Percentiles rank a stretch among this genome's conserved stretches.
Conservation (phyloP, 2,888 invertebrate genomes). For the Rhagonycha fulva region DNA sequence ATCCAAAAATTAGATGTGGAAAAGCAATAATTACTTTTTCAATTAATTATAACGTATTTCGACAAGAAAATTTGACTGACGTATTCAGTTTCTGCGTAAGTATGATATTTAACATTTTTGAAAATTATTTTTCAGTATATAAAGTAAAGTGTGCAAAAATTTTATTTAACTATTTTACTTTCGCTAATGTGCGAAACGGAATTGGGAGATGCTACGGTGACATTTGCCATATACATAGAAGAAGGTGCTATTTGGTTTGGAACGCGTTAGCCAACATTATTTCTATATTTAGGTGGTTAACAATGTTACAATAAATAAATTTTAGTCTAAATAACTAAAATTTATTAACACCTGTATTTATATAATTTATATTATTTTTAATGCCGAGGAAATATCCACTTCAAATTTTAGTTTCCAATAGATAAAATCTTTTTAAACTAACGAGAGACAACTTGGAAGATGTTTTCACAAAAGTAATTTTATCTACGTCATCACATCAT, state of each 20-base stretch:
- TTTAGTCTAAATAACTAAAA: not conserved
- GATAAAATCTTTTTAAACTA: not conserved
- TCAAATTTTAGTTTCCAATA: not conserved
- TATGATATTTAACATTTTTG: no score
- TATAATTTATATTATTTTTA: no score
- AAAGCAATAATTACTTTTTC: no score
- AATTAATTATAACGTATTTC: no score
- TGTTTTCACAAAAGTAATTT: not conserved
- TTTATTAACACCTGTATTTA: not conserved
- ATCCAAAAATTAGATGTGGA: no score
- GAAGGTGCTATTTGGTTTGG: slow-evolving; percentile 12
- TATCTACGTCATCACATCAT: not conserved
- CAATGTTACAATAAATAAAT: slow-evolving; percentile 11
- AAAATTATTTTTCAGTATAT: no score
- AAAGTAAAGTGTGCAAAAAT: no score
- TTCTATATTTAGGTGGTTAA: slow-evolving; percentile 21
- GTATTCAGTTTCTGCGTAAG: no score
- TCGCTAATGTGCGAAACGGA: no score
- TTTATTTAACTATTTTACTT: no score
- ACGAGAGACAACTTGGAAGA: not conserved
- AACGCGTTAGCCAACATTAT: slow-evolving; percentile 13
- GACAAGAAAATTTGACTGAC: no score
- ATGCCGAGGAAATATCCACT: no score
- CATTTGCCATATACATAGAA: slow-evolving; percentile 8
- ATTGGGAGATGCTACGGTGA: slow-evolving; percentile 6